Base-by-base conservation (phyloP, 2,888 invertebrate species). In the Cosmia trapezina region DNA sequence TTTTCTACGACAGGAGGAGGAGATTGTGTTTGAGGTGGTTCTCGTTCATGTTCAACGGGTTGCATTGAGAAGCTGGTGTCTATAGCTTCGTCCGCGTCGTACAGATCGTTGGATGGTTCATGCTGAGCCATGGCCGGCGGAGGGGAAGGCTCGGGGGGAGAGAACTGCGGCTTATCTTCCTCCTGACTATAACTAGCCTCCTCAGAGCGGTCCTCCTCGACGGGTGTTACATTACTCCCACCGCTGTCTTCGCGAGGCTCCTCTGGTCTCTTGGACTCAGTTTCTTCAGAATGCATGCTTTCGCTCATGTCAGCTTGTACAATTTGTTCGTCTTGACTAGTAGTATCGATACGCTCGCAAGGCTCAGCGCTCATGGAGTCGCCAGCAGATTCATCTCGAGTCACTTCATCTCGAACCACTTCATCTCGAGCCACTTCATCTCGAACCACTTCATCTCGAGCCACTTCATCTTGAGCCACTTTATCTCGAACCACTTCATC, bases 41-140 rank as follows among this genome's bases (percentile, higher is more conserved):
- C 63, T 19, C 33, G 56, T 11, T 84, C 76, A 4, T 49, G 65
- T 33, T 70, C 22, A 17, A 43, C 14, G 5, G 75, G 64, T 45
- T 81, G 62, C 19, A 64, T 70, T n/a, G 91, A 88, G 77, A 95
- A 95, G 78, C 94, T 93, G 0, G 93, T 92, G 70, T 94, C 95
- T 0, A 95, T 74, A 0, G 89, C 80, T 17, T 93, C 94, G 28
- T 85, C 89, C 0, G 91, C 90, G 61, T 95, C 95, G 65, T 94
- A 95, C 14, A 94, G 77, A 33, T 89, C 89, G 2, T 83, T 53
- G 0, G 69, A 66, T 14, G 70, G 53, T 19, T 77, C 83, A 2
- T 75, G 70, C 5, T 37, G 66, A 28, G 69, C 17, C 9, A 56
- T 41, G 17, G 70, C 76, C 11, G 66, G 66, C 43, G 66, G 59